Conservation (phyloP, 2,113 vertebrate species). For the Phoenicopterus ruber region DNA sequence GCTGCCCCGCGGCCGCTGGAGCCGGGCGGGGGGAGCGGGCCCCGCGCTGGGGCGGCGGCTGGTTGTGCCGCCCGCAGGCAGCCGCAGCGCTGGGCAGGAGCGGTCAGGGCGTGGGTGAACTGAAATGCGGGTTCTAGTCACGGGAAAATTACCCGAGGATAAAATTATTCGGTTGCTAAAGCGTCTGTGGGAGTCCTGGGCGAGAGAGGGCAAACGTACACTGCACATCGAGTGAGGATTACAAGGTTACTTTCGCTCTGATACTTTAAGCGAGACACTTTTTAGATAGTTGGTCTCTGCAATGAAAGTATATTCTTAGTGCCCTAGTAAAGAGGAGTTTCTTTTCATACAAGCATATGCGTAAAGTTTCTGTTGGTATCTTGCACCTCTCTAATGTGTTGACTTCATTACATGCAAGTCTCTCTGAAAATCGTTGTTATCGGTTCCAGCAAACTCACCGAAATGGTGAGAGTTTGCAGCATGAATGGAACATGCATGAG, state of each 20-base stretch:
- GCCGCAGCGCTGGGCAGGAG: neutral
- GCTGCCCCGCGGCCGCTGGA: constrained; percentile 15
- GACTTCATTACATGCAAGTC: fast-evolving
- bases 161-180: fast-evolving
- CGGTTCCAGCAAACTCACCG: neutral
- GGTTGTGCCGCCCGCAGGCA: neutral
- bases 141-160: fast-evolving
- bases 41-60: neutral
- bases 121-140: neutral
- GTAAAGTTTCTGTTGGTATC: neutral
- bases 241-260: neutral
- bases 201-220: fast-evolving
- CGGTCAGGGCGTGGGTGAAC: neutral
- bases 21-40: neutral
- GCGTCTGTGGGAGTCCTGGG: neutral
- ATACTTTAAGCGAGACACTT: fast-evolving
- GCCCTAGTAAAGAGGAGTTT: neutral
- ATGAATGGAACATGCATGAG: fast-evolving
- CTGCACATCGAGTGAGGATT: fast-evolving
- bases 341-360: fast-evolving
- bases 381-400: fast-evolving
- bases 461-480: neutral
- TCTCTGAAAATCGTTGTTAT: neutral
- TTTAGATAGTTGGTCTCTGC: neutral
- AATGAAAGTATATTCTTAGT: fast-evolving